Percentiles rank a stretch among this genome's conserved stretches.
Evolutionary conservation across 2,113 vertebrate species (phyloP).

Genomic region (Ginglymostoma cirratum): DNA sequence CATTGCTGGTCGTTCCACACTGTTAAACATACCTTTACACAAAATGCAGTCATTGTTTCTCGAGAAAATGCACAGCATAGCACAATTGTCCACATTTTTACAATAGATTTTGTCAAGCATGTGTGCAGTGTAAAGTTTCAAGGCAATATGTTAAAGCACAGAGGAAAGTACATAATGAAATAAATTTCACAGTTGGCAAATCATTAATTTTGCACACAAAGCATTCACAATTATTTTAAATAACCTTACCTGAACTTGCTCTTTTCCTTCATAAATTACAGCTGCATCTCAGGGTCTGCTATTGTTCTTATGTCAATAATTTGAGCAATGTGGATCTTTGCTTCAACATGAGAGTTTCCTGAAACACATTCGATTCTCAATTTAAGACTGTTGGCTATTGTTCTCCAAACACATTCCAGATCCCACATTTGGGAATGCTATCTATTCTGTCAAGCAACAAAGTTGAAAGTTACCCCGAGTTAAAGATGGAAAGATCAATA

Average conservation of each 20-base stretch:
- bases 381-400: neutral
- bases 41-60: neutral
- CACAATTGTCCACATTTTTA: constrained; percentile 15
- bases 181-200: neutral
- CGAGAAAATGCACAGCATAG: neutral
- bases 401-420: neutral
- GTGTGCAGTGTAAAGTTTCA: neutral
- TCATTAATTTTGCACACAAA: neutral
- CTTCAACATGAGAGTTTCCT: neutral
- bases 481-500: neutral
- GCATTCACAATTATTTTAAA: neutral
- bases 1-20: neutral
- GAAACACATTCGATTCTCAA: neutral
- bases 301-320: neutral
- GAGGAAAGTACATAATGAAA: neutral
- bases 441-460: neutral
- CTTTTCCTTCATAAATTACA: neutral
- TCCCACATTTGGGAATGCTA: neutral
- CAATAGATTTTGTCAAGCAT: neutral
- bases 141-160: neutral
- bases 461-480: neutral
- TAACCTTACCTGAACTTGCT: neutral
- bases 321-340: neutral
- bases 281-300: neutral
- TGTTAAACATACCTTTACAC: neutral